Evolutionary conservation across 1,140 invertebrate species (phyloP).

Genomic region (Periplaneta americana): DNA sequence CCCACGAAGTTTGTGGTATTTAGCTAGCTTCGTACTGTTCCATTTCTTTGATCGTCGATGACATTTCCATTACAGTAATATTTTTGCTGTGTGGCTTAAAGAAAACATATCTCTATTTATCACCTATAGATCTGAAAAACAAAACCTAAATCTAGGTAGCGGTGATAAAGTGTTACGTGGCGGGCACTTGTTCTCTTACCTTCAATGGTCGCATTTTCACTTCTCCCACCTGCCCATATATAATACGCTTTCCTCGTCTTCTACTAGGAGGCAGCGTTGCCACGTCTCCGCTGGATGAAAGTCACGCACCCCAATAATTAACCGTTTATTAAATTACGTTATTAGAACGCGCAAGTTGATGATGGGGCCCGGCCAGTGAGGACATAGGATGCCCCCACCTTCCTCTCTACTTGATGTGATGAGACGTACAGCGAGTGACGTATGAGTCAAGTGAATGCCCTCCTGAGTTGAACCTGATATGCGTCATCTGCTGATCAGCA

Average conservation of each 20-base stretch:
- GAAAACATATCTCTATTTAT: no score
- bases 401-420: background rate
- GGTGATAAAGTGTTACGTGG: no score
- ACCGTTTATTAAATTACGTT: background rate
- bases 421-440: background rate
- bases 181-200: no score
- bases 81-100: no score
- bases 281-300: no score
- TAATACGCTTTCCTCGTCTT: background rate
- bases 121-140: no score
- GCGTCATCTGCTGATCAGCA: background rate
- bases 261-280: background rate
- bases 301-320: background rate
- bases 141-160: no score
- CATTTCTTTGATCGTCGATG: no score
- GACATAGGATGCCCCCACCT: no score
- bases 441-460: background rate
- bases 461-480: background rate
- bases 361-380: background rate
- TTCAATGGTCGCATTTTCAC: background rate
- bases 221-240: background rate
- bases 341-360: background rate
- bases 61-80: no score
- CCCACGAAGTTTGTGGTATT: no score
- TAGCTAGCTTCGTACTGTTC: no score